phyloP scores from a whole-genome alignment of 37 sponge, comb jelly and placozoan genomes.

The Beroe ovata region DNA sequence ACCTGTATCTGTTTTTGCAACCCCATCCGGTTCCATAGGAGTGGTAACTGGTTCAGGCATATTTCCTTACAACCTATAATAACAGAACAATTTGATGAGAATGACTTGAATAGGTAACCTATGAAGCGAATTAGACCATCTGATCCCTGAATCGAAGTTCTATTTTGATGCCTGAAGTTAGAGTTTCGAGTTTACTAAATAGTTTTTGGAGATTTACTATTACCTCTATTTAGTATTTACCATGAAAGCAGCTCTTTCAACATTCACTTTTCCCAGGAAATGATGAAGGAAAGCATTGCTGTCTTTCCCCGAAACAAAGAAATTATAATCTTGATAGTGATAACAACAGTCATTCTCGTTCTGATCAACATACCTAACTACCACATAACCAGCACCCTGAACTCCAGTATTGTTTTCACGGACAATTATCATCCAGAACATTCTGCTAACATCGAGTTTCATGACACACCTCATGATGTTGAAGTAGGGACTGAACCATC shows the following conservation, averaged over 20 bases:
- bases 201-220: no score
- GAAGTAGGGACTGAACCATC: not conserved
- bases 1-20: constrained; percentile 43
- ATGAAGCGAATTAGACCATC: no score
- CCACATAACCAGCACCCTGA: constrained; percentile 23
- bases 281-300: not conserved
- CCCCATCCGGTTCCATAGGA: not conserved
- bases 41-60: constrained; percentile 33
- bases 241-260: no score
- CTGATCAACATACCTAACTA: constrained; percentile 7
- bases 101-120: no score
- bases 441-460: not conserved
- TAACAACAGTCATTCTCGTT: not conserved
- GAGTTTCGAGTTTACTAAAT: no score
- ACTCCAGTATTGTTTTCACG: not conserved
- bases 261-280: no score
- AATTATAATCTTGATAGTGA: not conserved
- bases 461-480: not conserved
- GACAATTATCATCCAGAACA: not conserved
- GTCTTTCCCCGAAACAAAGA: not conserved
- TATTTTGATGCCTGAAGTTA: no score
- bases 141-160: no score
- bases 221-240: no score
- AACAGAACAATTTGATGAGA: no score
- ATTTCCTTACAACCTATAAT: no score